Base-by-base conservation (phyloP, 1,140 invertebrate species). In the Macrotrachela quadricornifera region DNA sequence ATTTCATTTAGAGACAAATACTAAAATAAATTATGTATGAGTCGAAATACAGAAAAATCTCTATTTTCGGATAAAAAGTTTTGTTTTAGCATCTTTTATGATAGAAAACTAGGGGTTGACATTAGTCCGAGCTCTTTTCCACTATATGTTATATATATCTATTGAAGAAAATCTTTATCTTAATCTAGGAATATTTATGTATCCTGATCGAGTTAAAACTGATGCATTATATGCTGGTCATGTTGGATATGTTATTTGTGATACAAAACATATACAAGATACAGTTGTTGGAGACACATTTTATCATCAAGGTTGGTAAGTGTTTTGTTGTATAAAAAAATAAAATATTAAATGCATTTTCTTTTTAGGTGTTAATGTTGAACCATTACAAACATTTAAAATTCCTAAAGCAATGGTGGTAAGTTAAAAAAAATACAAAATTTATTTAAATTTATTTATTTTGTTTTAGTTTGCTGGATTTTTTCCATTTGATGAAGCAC, bases 401-500 rank as follows among this genome's bases (percentile, higher is more conserved):
- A 13, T 44, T 1, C 51, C 51, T 16, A 53, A 53, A 48, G 44
- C 51, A 37, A 53, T 53, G 51, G 51, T 53, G 39, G 46, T 39
- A 21, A 30, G 14, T 18, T 51, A 14, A 1, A 10, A 6, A 41
- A 17, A 44, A 11, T 39, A 13, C 13, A 42, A 50, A 10, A 43
- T 50, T 41, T 12, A 51, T 1, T 12, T 30, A 42, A 51, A 43
- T 30, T 36, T 16, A 16, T 36, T 11, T 51, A 21, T 46, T 40
- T 46, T 12, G 37, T 21, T 30, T 30, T 30, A 30, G 21, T 95
- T 82, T 73, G 85, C 87, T 58, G 90, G 90, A 0, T 74, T 96
- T 49, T 97, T 82, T 71, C 90, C 92, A 1, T 73, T 80, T 40
- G 85, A 94, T 68, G 82, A 88, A 62, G 81, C 83, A 3, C 79